phyloP scores from a whole-genome alignment of 92 coral and sea anemone species.

The Parazoanthus atlanticus region DNA sequence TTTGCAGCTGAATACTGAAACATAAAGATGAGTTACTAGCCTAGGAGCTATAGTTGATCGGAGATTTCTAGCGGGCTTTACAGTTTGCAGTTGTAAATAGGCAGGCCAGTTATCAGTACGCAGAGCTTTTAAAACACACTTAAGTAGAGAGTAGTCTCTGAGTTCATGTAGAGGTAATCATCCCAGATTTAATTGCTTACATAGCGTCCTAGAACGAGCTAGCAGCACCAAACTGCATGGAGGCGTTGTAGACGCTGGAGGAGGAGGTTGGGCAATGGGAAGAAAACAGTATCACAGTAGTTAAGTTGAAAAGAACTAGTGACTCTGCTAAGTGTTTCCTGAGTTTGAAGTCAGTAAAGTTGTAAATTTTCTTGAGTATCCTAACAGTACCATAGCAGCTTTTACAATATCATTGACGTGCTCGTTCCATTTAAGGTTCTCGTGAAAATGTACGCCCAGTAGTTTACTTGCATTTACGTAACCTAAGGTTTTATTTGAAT shows the following conservation, averaged over 20 bases:
- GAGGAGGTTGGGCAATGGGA: slow-evolving; percentile 30
- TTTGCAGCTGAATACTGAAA: slow-evolving; percentile 30
- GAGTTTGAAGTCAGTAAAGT: slow-evolving; percentile 34
- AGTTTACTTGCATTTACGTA: slow-evolving; percentile 26
- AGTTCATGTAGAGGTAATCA: slow-evolving; percentile 28
- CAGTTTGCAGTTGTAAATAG: slow-evolving; percentile 5
- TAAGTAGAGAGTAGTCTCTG: neutral
- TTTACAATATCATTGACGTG: slow-evolving; percentile 15
- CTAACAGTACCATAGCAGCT: slow-evolving; percentile 20
- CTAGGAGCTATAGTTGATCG: slow-evolving; percentile 14
- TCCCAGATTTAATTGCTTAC: slow-evolving; percentile 44
- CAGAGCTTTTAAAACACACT: neutral
- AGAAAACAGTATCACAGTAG: slow-evolving; percentile 41
- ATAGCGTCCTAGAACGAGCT: slow-evolving; percentile 56
- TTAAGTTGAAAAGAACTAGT: slow-evolving; percentile 42
- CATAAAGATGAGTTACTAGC: slow-evolving; percentile 13
- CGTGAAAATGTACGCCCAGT: slow-evolving; percentile 12
- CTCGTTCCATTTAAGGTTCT: slow-evolving; percentile 41
- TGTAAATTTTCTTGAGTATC: slow-evolving; percentile 22
- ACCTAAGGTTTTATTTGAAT: slow-evolving; percentile 21
- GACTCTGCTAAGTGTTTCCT: slow-evolving; percentile 48
- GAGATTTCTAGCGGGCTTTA: slow-evolving; percentile 11
- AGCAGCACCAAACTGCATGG: slow-evolving; percentile 53
- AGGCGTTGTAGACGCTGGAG: slow-evolving; percentile 33
- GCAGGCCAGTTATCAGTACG: neutral